A percentile compares a stretch with the other conserved stretches of the same genome.
phyloP scores from a whole-genome alignment of 1,140 invertebrate species.

The Dufourea novaeangliae region DNA sequence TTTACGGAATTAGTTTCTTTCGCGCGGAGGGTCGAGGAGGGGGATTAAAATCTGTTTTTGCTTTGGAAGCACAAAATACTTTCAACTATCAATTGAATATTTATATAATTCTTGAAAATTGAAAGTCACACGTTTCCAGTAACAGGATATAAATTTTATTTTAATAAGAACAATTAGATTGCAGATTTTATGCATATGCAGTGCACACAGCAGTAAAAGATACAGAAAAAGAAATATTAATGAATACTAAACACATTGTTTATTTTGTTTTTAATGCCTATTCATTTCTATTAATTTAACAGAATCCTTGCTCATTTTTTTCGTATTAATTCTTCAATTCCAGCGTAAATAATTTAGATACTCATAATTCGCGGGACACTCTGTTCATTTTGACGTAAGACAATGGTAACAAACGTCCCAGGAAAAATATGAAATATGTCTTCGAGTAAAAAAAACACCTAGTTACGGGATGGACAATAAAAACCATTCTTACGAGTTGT shows the following conservation, averaged over 20 bases:
- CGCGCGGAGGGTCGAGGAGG: too few relatives aligned
- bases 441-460: background rate
- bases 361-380: too few relatives aligned
- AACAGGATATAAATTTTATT: too few relatives aligned
- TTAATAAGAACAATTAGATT: background rate
- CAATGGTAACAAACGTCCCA: slow-evolving; percentile 3
- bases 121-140: too few relatives aligned
- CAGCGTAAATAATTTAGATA: too few relatives aligned
- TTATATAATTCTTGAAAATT: background rate
- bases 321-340: too few relatives aligned
- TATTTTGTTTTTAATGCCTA: background rate
- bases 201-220: background rate
- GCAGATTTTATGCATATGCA: background rate
- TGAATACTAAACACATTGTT: background rate
- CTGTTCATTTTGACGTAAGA: background rate
- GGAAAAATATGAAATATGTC: background rate
- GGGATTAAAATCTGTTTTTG: background rate
- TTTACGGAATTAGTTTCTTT: slow-evolving; percentile 29
- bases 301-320: too few relatives aligned
- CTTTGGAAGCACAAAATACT: background rate
- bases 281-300: background rate
- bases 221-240: background rate
- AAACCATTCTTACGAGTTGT: slow-evolving; percentile 24
- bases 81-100: background rate
- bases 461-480: slow-evolving; percentile 24